Evolutionary conservation across 1,140 invertebrate genomes (phyloP).

Genomic region (Ericerus pela): DNA sequence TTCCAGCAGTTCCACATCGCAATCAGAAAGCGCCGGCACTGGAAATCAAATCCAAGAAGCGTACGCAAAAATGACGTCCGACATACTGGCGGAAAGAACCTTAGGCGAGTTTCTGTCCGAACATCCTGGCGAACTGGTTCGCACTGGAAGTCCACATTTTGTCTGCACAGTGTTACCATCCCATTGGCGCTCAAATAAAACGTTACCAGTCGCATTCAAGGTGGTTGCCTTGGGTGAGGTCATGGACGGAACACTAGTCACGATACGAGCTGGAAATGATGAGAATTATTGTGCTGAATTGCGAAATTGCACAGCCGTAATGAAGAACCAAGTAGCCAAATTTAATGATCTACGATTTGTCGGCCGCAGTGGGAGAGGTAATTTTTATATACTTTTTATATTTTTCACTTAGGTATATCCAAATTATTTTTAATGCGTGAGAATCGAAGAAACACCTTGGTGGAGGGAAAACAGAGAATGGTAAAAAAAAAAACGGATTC

Average conservation of each 20-base stretch:
- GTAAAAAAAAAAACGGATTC: no score
- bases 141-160: constrained; percentile 82
- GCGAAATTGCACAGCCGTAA: constrained; percentile 79
- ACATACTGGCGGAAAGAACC: constrained; percentile 68
- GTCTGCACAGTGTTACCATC: constrained; percentile 82
- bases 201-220: constrained; percentile 84
- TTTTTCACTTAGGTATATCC: background rate
- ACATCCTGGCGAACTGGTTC: constrained; percentile 78
- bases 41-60: constrained; percentile 54
- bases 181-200: constrained; percentile 97
- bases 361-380: constrained; percentile 89
- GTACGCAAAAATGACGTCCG: constrained; percentile 76
- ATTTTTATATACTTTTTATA: constrained; percentile 33
- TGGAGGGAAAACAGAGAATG: no score
- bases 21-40: constrained; percentile 31
- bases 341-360: constrained; percentile 97
- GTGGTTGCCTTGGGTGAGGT: constrained; percentile 82
- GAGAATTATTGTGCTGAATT: constrained; percentile 93
- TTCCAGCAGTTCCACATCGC: constrained; percentile 32
- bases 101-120: constrained; percentile 80
- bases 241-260: constrained; percentile 88
- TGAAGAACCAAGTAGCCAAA: constrained; percentile 96
- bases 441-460: no score
- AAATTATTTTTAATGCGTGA: no score
- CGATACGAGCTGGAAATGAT: constrained; percentile 89